A percentile compares a stretch with the other conserved stretches of the same genome.
Evolutionary conservation across 2,888 invertebrate genomes (phyloP).

Genomic region (Cephus runcator): DNA sequence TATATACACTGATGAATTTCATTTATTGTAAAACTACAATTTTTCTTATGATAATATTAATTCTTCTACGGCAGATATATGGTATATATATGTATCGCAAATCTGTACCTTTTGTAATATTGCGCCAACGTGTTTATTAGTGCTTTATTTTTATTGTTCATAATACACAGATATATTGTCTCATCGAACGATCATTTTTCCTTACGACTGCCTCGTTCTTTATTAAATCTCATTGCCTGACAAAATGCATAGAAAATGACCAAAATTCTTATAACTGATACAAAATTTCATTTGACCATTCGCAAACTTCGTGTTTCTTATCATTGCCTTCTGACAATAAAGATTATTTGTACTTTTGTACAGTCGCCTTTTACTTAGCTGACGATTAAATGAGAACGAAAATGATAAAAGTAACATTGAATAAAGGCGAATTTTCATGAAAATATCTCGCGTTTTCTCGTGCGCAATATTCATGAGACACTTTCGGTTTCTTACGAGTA

Average conservation of each 20-base stretch:
- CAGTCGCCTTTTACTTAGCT: constrained; percentile 44
- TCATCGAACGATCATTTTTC: neutral
- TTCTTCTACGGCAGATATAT: neutral
- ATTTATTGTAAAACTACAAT: neutral
- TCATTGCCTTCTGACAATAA: constrained; percentile 54
- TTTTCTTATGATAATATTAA: neutral
- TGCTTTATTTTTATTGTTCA: neutral
- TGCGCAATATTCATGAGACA: neutral
- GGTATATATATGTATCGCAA: neutral
- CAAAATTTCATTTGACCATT: neutral
- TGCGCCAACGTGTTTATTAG: neutral
- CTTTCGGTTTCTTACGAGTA: constrained; percentile 14
- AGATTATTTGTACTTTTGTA: constrained; percentile 56
- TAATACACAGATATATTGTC: neutral
- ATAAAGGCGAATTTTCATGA: constrained; percentile 22
- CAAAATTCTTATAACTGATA: neutral
- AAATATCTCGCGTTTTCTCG: neutral
- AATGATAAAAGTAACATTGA: constrained; percentile 13
- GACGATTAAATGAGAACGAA: constrained; percentile 12
- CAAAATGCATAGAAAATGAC: neutral
- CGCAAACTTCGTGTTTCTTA: constrained; percentile 14
- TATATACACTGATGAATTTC: neutral
- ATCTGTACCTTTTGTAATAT: neutral
- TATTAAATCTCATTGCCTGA: neutral
- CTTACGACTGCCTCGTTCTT: neutral